These are phyloP conservation scores for Sylvia borin DNA, from an alignment of 2,797 vertebrate species.

Conservation along the genomic window DNA sequence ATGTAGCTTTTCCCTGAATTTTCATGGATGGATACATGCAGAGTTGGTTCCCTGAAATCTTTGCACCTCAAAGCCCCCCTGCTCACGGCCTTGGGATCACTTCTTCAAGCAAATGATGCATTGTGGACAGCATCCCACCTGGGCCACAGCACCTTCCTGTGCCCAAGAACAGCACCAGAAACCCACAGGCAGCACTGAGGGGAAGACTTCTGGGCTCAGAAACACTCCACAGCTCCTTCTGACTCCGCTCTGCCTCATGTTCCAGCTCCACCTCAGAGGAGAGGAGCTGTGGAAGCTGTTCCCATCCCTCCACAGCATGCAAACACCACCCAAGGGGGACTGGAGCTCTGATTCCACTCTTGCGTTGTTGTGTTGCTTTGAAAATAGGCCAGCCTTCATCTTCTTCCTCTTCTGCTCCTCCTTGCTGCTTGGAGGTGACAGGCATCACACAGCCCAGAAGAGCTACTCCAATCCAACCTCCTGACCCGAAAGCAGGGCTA, in stretches of 20 bases:
- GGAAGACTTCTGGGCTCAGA: background rate
- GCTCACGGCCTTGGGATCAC: background rate
- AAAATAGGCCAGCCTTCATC: background rate
- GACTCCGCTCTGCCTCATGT: background rate
- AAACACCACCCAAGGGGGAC: background rate
- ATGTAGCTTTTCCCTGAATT: background rate
- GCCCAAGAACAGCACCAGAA: background rate
- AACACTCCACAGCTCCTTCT: background rate
- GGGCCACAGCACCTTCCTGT: background rate
- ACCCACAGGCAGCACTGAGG: background rate
- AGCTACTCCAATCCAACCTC: background rate
- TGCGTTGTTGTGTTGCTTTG: background rate
- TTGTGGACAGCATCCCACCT: background rate
- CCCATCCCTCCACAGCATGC: background rate
- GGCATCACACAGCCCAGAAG: background rate
- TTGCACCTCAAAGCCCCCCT: background rate
- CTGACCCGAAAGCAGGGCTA: background rate
- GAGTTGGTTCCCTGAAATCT: background rate
- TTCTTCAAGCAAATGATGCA: background rate
- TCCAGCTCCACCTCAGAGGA: background rate
- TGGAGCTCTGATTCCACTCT: background rate
- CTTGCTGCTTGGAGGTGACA: background rate
- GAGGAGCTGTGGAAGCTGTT: background rate
- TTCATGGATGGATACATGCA: background rate
- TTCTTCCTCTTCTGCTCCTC: background rate